Conservation (phyloP, 2,797 vertebrate species). For the Danio kyathit region DNA sequence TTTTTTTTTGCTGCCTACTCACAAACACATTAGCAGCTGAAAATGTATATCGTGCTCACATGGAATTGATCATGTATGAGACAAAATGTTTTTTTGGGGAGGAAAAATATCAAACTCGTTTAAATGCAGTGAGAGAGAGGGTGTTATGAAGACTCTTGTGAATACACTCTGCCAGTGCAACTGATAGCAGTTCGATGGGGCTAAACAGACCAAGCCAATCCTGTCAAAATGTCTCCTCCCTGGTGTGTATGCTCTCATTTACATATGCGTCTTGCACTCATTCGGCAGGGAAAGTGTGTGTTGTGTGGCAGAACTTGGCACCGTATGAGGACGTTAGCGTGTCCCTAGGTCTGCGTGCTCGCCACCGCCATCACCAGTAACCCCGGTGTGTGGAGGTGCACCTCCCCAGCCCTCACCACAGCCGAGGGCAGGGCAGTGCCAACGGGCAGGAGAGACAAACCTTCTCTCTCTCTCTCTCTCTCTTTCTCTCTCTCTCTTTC, state of each 20-base stretch:
- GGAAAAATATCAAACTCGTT: constrained; percentile 57
- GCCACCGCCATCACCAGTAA: not conserved
- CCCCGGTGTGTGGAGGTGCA: constrained; percentile 43
- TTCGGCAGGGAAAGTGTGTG: constrained; percentile 50
- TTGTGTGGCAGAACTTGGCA: constrained; percentile 61
- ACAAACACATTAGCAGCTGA: not conserved
- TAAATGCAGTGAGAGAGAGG: constrained; percentile 61
- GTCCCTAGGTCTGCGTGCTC: constrained; percentile 48
- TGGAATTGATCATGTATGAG: constrained; percentile 31
- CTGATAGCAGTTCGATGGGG: constrained; percentile 63
- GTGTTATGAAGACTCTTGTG: constrained; percentile 62
- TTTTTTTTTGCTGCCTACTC: not conserved
- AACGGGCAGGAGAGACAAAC: constrained; percentile 35
- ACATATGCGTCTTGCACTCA: constrained; percentile 63
- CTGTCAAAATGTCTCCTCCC: constrained; percentile 67
- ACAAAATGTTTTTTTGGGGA: constrained; percentile 24
- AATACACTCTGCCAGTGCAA: constrained; percentile 62
- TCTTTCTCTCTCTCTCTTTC: constrained; percentile 43
- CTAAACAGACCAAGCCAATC: constrained; percentile 65
- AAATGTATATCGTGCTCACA: not conserved
- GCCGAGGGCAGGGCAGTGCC: constrained; percentile 48
- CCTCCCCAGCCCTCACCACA: constrained; percentile 29
- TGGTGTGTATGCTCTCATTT: constrained; percentile 63
- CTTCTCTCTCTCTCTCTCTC: constrained; percentile 3
- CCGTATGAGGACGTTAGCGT: constrained; percentile 28